Base-by-base conservation (phyloP, 2,888 invertebrate species). In the Coronaproctus castanopsis region DNA sequence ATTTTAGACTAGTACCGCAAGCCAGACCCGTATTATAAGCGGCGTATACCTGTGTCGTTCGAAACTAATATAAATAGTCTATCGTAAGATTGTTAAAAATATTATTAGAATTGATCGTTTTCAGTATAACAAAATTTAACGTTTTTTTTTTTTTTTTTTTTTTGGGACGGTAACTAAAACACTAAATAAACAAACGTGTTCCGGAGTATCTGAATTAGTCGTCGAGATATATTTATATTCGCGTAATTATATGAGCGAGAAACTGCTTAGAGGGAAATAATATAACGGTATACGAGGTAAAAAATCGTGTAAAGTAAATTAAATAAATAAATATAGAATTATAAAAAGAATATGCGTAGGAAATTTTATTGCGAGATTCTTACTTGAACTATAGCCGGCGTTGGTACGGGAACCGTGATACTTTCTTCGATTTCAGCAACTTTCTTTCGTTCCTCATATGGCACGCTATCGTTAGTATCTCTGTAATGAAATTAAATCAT, bases 1-100 rank as follows among this genome's bases (percentile, higher is more conserved):
- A 75, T 68, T 92, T 91, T 48, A 97, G 80, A 67, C 92, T 91
- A 0, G 93, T 93, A 3, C 93, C 95, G 62, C 82, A 83, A 1
- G 92, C 89, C 65, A 97, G 74, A 8, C 96, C 96, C 0, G 92
- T 93, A 66, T 95, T 89, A 71, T 96, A 97, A 0, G 96, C 95
- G 3, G 95, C 93, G 70, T 86, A 95, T 5, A 97, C 92, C 77
- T 95, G 81, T 36, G 81, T 75, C 57, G 74, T 71, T 14, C 70
- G 24, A 36, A 20, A 21, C 36, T 21, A 1, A 24, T 8, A 52
- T 8, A 52, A 19, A 19, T n/a, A n/a, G n/a, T n/a, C n/a, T n/a
- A n/a, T n/a, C n/a, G n/a, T n/a, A n/a, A n/a, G n/a, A n/a, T n/a
- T n/a, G 49, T 48, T 48, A 48, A 48, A 18, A 14, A 48, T 48